These are phyloP conservation scores for Formicarius rufipectus DNA, from an alignment of 2,113 vertebrate species.

Conservation along the genomic window DNA sequence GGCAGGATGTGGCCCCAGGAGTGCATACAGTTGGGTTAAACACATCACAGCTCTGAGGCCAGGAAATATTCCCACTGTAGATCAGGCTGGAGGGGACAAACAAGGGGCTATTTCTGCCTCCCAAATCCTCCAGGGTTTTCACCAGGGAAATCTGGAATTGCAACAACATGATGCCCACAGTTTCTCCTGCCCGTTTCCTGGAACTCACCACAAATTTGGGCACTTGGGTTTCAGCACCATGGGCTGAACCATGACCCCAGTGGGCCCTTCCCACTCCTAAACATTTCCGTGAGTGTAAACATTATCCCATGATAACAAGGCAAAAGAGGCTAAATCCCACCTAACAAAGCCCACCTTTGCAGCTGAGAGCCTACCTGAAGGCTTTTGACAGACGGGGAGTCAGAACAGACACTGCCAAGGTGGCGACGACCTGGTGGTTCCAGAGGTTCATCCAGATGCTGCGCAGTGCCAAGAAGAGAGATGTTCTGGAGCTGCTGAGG, in stretches of 20 bases:
- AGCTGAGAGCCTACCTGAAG: slow-evolving; percentile 65
- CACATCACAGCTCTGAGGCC: not conserved
- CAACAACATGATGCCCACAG: not conserved
- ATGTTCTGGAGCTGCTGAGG: slow-evolving; percentile 61
- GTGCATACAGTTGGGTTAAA: not conserved
- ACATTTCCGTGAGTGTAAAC: rapidly evolving
- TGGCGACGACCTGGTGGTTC: not conserved
- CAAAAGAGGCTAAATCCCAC: not conserved
- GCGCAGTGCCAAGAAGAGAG: slow-evolving; percentile 38
- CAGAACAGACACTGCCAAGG: not conserved
- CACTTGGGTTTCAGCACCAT: not conserved
- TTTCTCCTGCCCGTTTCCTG: not conserved
- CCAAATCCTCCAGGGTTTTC: not conserved
- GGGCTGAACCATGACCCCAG: too few relatives aligned
- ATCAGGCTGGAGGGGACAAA: not conserved
- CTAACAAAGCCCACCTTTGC: not conserved
- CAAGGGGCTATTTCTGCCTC: not conserved
- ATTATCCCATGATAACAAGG: rapidly evolving
- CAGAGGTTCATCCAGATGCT: slow-evolving; percentile 56
- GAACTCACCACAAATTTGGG: not conserved
- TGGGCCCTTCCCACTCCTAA: not conserved
- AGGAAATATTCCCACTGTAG: not conserved
- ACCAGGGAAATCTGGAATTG: not conserved
- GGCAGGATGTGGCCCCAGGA: rapidly evolving
- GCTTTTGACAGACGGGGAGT: not conserved